A percentile compares a stretch with the other conserved stretches of the same genome.
These are phyloP conservation scores for Siphonodentalium dalli DNA, from an alignment of 2,888 invertebrate species.

Conservation along the genomic window DNA sequence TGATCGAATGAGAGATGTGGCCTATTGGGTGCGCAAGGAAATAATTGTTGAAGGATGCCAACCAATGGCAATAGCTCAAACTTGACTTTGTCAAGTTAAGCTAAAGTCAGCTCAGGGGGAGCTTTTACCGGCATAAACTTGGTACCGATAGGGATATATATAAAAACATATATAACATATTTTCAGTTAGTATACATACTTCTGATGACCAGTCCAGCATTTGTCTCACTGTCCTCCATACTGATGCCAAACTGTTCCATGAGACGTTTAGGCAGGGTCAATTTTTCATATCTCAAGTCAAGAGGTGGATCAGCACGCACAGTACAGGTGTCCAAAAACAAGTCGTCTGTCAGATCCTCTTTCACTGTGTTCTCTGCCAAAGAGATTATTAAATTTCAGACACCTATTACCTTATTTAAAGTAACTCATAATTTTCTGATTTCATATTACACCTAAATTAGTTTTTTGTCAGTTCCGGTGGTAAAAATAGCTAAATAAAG, in stretches of 20 bases:
- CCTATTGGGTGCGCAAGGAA: too few species aligned
- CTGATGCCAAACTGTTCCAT: conserved; percentile 74
- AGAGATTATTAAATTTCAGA: neutral
- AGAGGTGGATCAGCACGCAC: conserved; percentile 93
- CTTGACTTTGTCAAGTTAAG: too few species aligned
- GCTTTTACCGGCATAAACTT: too few species aligned
- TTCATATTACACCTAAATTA: neutral
- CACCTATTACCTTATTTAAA: too few species aligned
- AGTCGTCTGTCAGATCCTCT: conserved; percentile 61
- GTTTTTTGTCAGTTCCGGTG: too few species aligned
- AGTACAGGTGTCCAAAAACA: conserved; percentile 89
- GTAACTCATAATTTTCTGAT: too few species aligned
- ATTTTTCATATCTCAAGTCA: conserved; percentile 93
- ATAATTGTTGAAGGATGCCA: too few species aligned
- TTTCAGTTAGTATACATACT: conserved; percentile 40
- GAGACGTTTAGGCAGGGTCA: conserved; percentile 79
- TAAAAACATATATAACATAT: neutral
- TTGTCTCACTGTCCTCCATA: conserved; percentile 84
- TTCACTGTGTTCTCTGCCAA: conserved; percentile 39
- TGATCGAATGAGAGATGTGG: too few species aligned
- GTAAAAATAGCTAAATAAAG: too few species aligned
- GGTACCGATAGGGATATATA: too few species aligned
- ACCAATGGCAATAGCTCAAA: too few species aligned
- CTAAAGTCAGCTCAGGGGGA: too few species aligned
- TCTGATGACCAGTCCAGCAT: conserved; percentile 71